These are phyloP conservation scores for Myotis myotis DNA, from an alignment of 2,797 vertebrate species.

Conservation along the genomic window DNA sequence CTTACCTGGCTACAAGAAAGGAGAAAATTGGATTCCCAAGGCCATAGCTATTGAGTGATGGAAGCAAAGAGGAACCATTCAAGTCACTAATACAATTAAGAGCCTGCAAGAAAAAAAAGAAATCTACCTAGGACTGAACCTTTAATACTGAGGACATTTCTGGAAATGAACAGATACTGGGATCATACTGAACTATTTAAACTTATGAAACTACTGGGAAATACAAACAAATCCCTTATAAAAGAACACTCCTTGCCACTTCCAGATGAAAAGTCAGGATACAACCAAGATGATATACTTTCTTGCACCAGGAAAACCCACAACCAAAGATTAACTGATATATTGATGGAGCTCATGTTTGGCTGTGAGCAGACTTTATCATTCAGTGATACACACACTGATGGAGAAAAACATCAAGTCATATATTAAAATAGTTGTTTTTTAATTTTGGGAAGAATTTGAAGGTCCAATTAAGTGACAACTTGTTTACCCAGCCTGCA, in stretches of 20 bases:
- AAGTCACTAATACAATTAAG: not conserved
- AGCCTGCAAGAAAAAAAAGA: not conserved
- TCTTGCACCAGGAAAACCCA: not conserved
- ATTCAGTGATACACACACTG: not conserved
- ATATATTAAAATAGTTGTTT: not conserved
- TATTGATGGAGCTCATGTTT: not conserved
- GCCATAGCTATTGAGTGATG: not conserved
- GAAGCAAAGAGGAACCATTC: not conserved
- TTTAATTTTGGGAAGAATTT: not conserved
- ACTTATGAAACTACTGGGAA: not conserved
- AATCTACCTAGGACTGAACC: not conserved
- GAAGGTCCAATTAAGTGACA: not conserved
- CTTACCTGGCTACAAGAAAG: not conserved
- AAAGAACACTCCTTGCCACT: not conserved
- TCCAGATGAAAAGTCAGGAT: not conserved
- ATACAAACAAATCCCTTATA: not conserved
- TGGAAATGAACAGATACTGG: not conserved
- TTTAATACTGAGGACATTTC: not conserved
- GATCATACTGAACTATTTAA: not conserved
- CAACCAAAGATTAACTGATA: not conserved
- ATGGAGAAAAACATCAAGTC: not conserved
- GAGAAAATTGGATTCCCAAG: not conserved
- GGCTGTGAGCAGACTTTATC: not conserved
- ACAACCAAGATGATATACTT: not conserved
- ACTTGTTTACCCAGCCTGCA: not conserved